Evolutionary conservation across 2,797 vertebrate species (phyloP).

Genomic region (Hydrocynus forskahlii): DNA sequence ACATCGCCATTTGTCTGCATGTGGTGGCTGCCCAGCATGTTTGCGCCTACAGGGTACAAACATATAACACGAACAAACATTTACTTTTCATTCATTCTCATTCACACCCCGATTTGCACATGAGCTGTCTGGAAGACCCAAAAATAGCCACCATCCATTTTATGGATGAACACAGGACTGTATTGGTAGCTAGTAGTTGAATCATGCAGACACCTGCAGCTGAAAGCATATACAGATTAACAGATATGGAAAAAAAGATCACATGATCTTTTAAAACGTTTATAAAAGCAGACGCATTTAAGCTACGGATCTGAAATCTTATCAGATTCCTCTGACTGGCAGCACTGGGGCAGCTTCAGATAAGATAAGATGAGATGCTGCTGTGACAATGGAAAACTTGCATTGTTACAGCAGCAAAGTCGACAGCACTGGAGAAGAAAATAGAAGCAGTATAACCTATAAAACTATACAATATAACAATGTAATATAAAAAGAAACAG

Average conservation of each 20-base stretch:
- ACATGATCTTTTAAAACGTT: neutral
- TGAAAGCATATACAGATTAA: neutral
- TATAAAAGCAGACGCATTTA: neutral
- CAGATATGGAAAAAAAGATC: neutral
- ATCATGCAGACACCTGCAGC: neutral
- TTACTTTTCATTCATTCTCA: no score
- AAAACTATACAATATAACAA: no score
- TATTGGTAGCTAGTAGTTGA: neutral
- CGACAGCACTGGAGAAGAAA: no score
- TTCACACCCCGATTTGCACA: no score
- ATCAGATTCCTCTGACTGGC: neutral
- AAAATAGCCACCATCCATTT: no score
- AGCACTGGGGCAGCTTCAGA: neutral
- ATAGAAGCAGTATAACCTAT: no score
- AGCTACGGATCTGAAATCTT: neutral
- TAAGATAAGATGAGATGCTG: no score
- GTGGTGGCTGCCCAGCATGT: constrained; percentile 88
- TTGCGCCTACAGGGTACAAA: constrained; percentile 75
- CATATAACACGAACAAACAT: neutral
- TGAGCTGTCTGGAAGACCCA: no score
- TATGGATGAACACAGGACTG: no score
- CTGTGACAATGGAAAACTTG: no score
- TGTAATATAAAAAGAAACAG: no score
- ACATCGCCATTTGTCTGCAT: constrained; percentile 91
- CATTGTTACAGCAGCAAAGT: no score